Conservation (phyloP, 2,797 vertebrate genomes). For the Aldrovandia affinis region DNA sequence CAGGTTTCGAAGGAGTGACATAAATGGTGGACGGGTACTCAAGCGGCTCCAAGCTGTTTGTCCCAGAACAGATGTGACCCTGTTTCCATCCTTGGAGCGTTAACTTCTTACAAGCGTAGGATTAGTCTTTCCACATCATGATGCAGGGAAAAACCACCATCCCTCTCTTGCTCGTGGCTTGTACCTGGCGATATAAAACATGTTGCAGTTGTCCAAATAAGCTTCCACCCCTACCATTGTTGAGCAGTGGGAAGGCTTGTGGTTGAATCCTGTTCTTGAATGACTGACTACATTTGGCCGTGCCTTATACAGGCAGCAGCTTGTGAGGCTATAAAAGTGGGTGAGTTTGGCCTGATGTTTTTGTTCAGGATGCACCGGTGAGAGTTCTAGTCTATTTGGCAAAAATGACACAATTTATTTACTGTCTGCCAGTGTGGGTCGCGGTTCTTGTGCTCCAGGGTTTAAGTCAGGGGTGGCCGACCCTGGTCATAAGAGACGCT, state of each 20-base stretch:
- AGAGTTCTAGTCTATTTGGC: not conserved
- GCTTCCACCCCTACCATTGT: no score
- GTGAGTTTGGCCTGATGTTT: not conserved
- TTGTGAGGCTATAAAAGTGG: constrained; percentile 1
- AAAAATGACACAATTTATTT: constrained; percentile 8
- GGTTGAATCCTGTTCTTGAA: no score
- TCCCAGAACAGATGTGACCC: not conserved
- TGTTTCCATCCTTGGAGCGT: not conserved
- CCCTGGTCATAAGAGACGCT: not conserved
- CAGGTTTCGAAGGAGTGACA: not conserved
- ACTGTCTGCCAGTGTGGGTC: not conserved
- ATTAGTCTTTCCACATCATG: not conserved
- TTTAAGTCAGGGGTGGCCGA: not conserved
- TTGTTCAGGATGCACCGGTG: not conserved
- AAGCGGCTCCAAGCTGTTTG: not conserved
- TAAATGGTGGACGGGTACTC: not conserved
- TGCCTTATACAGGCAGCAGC: not conserved
- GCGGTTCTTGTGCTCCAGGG: not conserved
- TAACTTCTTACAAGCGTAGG: not conserved
- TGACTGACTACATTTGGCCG: no score
- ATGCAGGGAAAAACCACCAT: not conserved
- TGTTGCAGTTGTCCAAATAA: not conserved
- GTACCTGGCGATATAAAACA: not conserved
- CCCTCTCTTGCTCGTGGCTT: not conserved
- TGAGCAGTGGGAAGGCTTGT: no score